Evolutionary conservation across 2,888 invertebrate genomes (phyloP), one percentile per base, ranked within the genome.

Genomic region (Omphaloscelis lunosa): DNA sequence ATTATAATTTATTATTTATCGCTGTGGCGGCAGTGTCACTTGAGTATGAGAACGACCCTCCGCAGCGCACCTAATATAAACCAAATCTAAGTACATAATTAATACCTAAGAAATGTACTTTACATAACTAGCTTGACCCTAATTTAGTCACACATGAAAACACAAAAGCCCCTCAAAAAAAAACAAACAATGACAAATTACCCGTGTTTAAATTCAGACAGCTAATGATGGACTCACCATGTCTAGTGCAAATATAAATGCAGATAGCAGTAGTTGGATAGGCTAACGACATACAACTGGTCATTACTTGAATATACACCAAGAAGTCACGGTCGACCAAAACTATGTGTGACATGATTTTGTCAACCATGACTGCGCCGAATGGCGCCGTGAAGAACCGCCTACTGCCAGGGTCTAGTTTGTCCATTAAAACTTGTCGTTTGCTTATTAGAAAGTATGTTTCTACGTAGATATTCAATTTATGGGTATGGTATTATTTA

Each of bases 251-350:
- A 72, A 81, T 62, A 70, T n/a, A 68, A 71, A 59, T 45, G 23
- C 53, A 67, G 48, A 83, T 74, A 69, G 72, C 72, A 56, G 65
- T 63, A 27, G 34, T 79, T 51, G 27, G 1, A 53, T 34, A 66
- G 27, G 17, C 53, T 56, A 41, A 34, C 8, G 17, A 45, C 20
- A 23, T 34, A 23, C 41, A 59, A 62, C 58, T n/a, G 41, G 12
- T 73, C 39, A 70, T 86, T 82, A 76, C 67, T 66, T 70, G 78
- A 77, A 53, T 77, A 83, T 77, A 85, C 66, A 80, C 72, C 23
- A 20, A 74, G 79, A 12, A 74, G 84, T 86, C 76, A 87, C 77
- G 88, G 82, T 86, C 70, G 79, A 88, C 75, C 75, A 77, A 81
- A 81, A 83, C 23, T 65, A 75, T 56, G 74, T 29, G 61, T 84